Conservation (phyloP, 2,888 invertebrate genomes). For the Sarcophaga carnaria region DNA sequence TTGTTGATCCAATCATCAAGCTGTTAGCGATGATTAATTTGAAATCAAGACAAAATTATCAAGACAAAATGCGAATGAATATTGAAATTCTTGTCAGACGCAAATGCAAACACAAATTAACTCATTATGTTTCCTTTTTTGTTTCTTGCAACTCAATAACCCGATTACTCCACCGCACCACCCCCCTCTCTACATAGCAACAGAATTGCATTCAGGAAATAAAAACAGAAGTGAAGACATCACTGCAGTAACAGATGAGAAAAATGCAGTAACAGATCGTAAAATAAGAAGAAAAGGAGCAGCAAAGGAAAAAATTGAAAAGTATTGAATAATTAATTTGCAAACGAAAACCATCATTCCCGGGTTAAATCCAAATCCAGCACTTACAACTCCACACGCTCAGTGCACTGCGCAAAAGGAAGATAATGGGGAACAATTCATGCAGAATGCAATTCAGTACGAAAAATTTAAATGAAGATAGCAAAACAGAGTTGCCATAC, state of each 20-base stretch:
- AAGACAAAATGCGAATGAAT: conserved; percentile 14
- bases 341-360: conserved; percentile 29
- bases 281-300: background rate
- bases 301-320: background rate
- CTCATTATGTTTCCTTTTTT: conserved; percentile 17
- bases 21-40: conserved; percentile 37
- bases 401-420: no score
- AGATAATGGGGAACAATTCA: conserved; percentile 57
- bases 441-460: background rate
- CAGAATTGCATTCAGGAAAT: no score
- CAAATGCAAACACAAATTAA: conserved; percentile 34
- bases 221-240: no score
- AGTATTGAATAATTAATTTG: conserved; percentile 40
- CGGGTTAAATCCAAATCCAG: background rate
- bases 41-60: conserved; percentile 25
- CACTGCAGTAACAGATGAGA: background rate
- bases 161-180: no score
- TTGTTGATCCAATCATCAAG: conserved; percentile 54
- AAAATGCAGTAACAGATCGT: background rate
- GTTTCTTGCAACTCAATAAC: no score
- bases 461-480: no score
- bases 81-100: no score
- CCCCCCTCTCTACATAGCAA: no score
- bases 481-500: no score
- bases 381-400: no score